Conservation (phyloP, 2,888 invertebrate species). For the Serripes groenlandicus region DNA sequence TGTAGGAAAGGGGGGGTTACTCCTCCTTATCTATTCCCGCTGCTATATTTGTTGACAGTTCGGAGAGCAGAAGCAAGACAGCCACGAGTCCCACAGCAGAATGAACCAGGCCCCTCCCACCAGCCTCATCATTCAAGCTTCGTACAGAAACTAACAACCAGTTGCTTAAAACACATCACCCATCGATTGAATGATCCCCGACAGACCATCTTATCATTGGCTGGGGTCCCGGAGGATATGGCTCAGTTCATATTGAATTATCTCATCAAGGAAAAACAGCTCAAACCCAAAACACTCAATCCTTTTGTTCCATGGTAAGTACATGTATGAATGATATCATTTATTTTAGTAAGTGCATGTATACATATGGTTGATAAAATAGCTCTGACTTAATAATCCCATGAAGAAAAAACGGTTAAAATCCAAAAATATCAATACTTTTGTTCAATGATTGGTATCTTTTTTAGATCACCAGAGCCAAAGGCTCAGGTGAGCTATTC, state of each 20-base stretch:
- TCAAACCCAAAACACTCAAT: constrained; percentile 81
- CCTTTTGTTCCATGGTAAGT: constrained; percentile 83
- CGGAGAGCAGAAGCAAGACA: constrained; percentile 78
- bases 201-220: constrained; percentile 76
- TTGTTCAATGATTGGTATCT: no score
- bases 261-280: constrained; percentile 80
- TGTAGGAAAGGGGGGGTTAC: not conserved
- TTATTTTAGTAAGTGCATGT: not conserved
- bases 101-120: constrained; percentile 17
- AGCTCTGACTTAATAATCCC: not conserved
- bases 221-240: constrained; percentile 80
- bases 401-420: no score
- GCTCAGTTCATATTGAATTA: constrained; percentile 79
- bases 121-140: constrained; percentile 52
- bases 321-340: not conserved
- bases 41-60: constrained; percentile 64
- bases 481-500: no score
- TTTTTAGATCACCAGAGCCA: no score
- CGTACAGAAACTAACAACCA: constrained; percentile 69
- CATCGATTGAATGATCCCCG: constrained; percentile 78
- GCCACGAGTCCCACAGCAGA: constrained; percentile 31
- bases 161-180: constrained; percentile 76
- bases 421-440: no score
- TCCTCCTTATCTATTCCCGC: no score
- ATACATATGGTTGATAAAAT: not conserved